Percentiles rank a stretch among this genome's conserved stretches.
Evolutionary conservation across 2,888 invertebrate species (phyloP).

Genomic region (Miltochrista miniata): DNA sequence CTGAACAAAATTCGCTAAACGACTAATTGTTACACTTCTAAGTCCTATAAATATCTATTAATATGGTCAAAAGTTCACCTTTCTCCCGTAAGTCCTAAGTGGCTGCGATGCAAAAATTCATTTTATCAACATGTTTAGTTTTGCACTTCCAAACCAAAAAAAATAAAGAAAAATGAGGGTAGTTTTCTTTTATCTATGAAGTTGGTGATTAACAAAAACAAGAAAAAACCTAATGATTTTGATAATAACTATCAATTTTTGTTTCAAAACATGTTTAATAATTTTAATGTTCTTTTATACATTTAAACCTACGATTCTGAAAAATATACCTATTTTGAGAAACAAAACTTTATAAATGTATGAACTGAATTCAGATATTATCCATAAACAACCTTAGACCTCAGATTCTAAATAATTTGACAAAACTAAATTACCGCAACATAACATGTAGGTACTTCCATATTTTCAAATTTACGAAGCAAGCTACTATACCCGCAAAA

Average conservation of each 20-base stretch:
- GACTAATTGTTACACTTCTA: slow-evolving; percentile 37
- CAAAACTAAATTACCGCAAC: no score
- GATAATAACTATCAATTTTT: no score
- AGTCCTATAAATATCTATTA: slow-evolving; percentile 39
- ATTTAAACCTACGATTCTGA: no score
- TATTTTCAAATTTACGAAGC: no score
- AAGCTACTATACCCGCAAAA: no score
- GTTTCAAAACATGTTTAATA: no score
- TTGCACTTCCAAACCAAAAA: slow-evolving; percentile 18
- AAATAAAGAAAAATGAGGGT: slow-evolving; percentile 20
- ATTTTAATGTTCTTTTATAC: no score
- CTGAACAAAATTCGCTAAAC: slow-evolving; percentile 34
- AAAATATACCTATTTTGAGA: no score
- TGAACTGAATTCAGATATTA: not conserved
- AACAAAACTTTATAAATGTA: not conserved
- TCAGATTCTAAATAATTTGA: no score
- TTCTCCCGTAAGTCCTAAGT: slow-evolving; percentile 79
- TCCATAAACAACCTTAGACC: no score
- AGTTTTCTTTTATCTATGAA: slow-evolving; percentile 9
- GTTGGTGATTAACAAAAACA: slow-evolving; percentile 2
- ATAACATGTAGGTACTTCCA: no score
- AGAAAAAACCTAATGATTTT: no score
- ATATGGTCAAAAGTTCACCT: slow-evolving; percentile 64
- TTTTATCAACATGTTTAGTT: slow-evolving; percentile 45
- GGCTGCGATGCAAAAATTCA: slow-evolving; percentile 79